Conservation (phyloP, 2,113 vertebrate species). For the Balaeniceps rex region DNA sequence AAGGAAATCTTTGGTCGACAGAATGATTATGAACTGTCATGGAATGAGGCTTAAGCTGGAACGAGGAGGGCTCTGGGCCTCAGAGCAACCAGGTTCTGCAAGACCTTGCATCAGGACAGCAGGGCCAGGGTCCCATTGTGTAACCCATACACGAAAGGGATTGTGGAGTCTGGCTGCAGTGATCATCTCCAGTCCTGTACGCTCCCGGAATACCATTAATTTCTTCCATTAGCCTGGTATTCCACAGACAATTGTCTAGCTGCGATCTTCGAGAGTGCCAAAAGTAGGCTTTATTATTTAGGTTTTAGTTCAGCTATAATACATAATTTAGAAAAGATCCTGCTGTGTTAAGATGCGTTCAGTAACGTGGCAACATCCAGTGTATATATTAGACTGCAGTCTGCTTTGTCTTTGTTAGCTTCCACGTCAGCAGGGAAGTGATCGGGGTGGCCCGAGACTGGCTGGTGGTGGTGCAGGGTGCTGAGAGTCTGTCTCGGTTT, state of each 20-base stretch:
- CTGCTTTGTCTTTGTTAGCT: not conserved
- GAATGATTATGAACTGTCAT: not conserved
- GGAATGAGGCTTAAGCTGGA: not conserved
- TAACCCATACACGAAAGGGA: not conserved
- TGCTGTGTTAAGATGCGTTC: not conserved
- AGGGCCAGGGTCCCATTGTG: not conserved
- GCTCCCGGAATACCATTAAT: not conserved
- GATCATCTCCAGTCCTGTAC: not conserved
- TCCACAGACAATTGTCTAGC: not conserved
- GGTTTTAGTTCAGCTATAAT: not conserved
- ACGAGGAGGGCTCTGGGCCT: not conserved
- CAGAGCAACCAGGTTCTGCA: not conserved
- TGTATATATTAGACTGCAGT: not conserved
- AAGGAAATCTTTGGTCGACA: not conserved
- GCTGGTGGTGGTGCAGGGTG: accelerated
- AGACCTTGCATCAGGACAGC: not conserved
- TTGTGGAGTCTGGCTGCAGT: not conserved
- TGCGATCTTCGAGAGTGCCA: not conserved
- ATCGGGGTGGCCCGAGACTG: not conserved
- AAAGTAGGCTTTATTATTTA: not conserved
- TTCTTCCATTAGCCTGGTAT: not conserved
- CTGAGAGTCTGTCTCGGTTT: not conserved
- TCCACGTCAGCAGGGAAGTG: not conserved
- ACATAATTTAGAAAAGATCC: not conserved
- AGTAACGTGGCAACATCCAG: not conserved